phyloP scores from a whole-genome alignment of 2,888 invertebrate species.

The Hemicrepidius hirtus region DNA sequence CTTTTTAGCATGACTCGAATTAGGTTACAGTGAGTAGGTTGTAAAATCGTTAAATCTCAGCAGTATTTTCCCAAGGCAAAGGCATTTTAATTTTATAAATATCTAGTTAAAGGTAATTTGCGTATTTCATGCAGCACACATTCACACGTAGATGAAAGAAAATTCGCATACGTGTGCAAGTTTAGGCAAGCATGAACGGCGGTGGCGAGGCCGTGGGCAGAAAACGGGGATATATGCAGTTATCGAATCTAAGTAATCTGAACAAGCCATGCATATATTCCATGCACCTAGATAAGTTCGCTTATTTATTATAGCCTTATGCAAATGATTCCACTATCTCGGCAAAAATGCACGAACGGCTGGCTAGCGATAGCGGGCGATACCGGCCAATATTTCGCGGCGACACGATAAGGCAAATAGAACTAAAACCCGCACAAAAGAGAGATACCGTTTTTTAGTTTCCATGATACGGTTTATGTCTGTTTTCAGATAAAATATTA shows the following conservation, averaged over 20 bases:
- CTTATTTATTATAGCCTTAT: slow-evolving; percentile 71
- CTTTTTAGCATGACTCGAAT: no score
- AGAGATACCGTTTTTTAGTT: slow-evolving; percentile 14
- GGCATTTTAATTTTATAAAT: neutral
- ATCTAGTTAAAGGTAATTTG: slow-evolving; percentile 28
- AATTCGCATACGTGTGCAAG: slow-evolving; percentile 38
- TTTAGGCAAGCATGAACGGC: slow-evolving; percentile 42
- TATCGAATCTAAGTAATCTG: slow-evolving; percentile 69
- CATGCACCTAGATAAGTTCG: slow-evolving; percentile 69
- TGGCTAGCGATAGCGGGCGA: slow-evolving; percentile 63
- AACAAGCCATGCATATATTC: slow-evolving; percentile 66
- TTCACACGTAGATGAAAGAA: slow-evolving; percentile 24
- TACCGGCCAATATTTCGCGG: slow-evolving; percentile 65
- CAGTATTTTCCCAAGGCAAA: neutral
- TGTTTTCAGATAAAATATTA: neutral
- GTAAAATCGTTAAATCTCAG: slow-evolving; percentile 13
- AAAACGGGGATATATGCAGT: slow-evolving; percentile 58
- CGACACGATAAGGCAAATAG: slow-evolving; percentile 63
- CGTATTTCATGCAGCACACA: slow-evolving; percentile 38
- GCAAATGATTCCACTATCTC: slow-evolving; percentile 69
- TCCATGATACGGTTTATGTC: slow-evolving; percentile 2
- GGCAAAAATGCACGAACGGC: slow-evolving; percentile 69
- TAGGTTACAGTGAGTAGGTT: slow-evolving; percentile 12
- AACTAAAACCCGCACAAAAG: slow-evolving; percentile 56
- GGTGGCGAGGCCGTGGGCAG: slow-evolving; percentile 45